These are phyloP conservation scores for Sinodicranocentrus sp. DNA, from an alignment of 2,888 invertebrate genomes.

Conservation along the genomic window DNA sequence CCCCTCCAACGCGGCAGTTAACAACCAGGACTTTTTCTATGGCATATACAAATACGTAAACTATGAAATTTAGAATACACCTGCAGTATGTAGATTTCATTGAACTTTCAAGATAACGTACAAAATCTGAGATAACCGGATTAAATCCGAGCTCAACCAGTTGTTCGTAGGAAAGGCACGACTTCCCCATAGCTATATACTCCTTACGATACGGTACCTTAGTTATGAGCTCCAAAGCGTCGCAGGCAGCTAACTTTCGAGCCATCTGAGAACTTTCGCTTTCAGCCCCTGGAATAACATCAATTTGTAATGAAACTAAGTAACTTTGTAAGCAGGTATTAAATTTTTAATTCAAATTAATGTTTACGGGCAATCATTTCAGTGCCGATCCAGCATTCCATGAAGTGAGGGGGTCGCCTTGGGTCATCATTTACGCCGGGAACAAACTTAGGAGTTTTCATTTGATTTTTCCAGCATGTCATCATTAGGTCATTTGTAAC, in stretches of 20 bases:
- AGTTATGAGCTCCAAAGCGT: conserved; percentile 7
- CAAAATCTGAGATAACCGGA: conserved; percentile 3
- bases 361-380: conserved; percentile 23
- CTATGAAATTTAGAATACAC: no score
- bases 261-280: neutral
- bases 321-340: neutral
- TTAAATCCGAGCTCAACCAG: neutral
- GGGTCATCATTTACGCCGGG: neutral
- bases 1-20: no score
- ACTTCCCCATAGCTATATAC: conserved; percentile 28
- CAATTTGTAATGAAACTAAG: neutral
- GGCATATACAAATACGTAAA: no score
- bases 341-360: neutral
- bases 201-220: conserved; percentile 15
- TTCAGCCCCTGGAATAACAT: neutral
- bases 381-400: conserved; percentile 5
- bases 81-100: no score
- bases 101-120: neutral
- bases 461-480: conserved; percentile 16
- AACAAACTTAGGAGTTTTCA: conserved; percentile 13
- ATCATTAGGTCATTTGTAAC: conserved; percentile 6
- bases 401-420: neutral
- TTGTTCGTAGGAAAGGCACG: neutral
- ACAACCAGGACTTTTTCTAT: no score
- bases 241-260: conserved; percentile 17